Base-by-base conservation (phyloP, 2,113 vertebrate species). In the Mesembrinibis cayennensis region DNA sequence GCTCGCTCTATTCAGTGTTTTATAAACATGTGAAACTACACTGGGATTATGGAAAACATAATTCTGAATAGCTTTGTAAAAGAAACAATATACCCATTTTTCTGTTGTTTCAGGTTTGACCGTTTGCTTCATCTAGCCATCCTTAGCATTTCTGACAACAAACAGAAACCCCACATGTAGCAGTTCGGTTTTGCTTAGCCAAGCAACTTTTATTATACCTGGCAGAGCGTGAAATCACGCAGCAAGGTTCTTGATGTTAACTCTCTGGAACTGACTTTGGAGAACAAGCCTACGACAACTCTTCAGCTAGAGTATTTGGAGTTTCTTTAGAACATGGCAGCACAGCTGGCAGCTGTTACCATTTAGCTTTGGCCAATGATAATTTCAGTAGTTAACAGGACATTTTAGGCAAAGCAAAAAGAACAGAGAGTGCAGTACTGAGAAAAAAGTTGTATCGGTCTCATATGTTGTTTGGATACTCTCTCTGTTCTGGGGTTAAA, bases 401-500 rank as follows among this genome's bases (percentile, higher is more conserved):
- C 5, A 4, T 82, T 76, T 94, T 26, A 84, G 52, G 47, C 40
- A 79, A 47, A 90, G 63, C 20, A 22, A 8, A 52, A 72, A 76
- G 34, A 79, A 3, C 11, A 55, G 63, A 74, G 13, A 26, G 25
- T 40, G 13, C 50, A 38, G 2, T 47, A 16, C 40, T 61, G 29
- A 76, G 42, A 67, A 79, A 50, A 40, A 90, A 47, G 15, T 76
- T 71, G 11, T 38, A 49, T 90, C 66, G 18, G 49, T 87, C 49
- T 79, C 50, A 1, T 44, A 6, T 17, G 55, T 77, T 91, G 38
- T 25, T 83, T 65, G 58, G 70, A 55, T 76, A 12, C 40, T 32
- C 16, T 38, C 83, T 86, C 66, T 95, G n/a, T 47, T 89, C 81
- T 69, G 44, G 61, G 56, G 36, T 87, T 90, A 82, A 96, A 96